Base-by-base conservation (phyloP, 1,140 invertebrate species). In the Sarcophaga bullata region DNA sequence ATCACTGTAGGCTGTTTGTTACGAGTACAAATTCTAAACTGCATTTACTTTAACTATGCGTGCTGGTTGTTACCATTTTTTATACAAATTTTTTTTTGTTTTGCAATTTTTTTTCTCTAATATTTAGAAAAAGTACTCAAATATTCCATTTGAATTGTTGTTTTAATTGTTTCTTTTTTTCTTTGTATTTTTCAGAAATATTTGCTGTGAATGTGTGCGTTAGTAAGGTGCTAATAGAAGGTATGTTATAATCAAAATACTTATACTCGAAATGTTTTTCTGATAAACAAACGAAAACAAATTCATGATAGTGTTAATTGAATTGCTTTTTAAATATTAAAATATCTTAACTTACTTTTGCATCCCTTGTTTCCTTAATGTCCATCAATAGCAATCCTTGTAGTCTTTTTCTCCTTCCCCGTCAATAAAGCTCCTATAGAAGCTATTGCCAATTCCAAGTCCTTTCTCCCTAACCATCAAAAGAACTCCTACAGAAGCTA, bases 151-250 rank as follows among this genome's bases (percentile, higher is more conserved):
- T 68, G 62, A 68, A 10, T 8, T 9, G 62, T 68, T 68, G 25
- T 37, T 37, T 37, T 37, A 2, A 37, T 37, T 37, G 25, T 37
- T 37, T 37, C 1, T 37, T 68, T 62, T 68, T 68, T 68, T 8
- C 6, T 7, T 68, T 68, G 0, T 68, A 19, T 68, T 58, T 58
- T 58, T 58, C 11, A 58, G 11, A 58, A n/a, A 58, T 58, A 58
- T 58, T 68, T 68, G 54, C 11, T n/a, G 5, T 68, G 9, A 25
- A 68, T 68, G 62, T 25, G 19, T 19, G 17, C 6, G 62, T 68
- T 25, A 68, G 62, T 68, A 68, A 68, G 62, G 62, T 68, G 62
- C 62, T 68, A 68, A 68, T 68, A 68, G 17, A 68, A 19, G 8
- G 62, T 68, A 19, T 25, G 62, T 68, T 68, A 25, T 9, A 19